These are phyloP conservation scores for Dipus sagitta DNA, from an alignment of 2,797 vertebrate genomes.

Conservation along the genomic window DNA sequence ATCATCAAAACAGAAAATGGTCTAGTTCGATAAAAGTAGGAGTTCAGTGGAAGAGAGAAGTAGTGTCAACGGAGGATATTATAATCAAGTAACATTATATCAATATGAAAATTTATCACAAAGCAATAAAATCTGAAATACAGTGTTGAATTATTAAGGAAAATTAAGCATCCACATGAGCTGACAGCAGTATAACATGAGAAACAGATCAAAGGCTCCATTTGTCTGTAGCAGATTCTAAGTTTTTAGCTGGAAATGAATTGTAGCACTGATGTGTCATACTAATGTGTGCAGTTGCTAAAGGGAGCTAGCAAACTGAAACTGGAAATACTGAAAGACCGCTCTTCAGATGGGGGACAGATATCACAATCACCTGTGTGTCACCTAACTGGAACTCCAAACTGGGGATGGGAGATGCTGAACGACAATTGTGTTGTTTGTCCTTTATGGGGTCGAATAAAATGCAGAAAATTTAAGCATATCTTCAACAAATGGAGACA, in stretches of 20 bases:
- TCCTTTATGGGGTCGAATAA: not conserved
- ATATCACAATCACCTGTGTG: constrained; percentile 65
- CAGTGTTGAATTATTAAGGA: constrained; percentile 37
- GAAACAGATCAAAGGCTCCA: not conserved
- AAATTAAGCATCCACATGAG: not conserved
- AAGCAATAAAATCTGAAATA: constrained; percentile 18
- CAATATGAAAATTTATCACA: too few species aligned
- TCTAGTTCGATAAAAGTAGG: too few species aligned
- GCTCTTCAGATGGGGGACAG: constrained; percentile 15
- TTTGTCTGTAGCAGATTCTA: not conserved
- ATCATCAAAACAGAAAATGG: too few species aligned
- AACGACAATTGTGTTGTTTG: not conserved
- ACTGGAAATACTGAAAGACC: constrained; percentile 18
- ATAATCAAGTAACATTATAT: too few species aligned
- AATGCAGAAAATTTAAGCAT: not conserved
- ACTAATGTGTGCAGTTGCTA: constrained; percentile 52
- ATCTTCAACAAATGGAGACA: not conserved
- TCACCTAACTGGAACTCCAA: constrained; percentile 75
- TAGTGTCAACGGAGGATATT: too few species aligned
- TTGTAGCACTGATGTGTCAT: constrained; percentile 7
- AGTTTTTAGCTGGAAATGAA: not conserved
- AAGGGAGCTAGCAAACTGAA: constrained; percentile 53
- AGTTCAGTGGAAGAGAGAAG: too few species aligned
- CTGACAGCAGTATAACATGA: constrained; percentile 4
- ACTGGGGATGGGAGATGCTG: constrained; percentile 54